A percentile compares a stretch with the other conserved stretches of the same genome.
Evolutionary conservation across 2,888 invertebrate genomes (phyloP).

Genomic region (Cosmia trapezina): DNA sequence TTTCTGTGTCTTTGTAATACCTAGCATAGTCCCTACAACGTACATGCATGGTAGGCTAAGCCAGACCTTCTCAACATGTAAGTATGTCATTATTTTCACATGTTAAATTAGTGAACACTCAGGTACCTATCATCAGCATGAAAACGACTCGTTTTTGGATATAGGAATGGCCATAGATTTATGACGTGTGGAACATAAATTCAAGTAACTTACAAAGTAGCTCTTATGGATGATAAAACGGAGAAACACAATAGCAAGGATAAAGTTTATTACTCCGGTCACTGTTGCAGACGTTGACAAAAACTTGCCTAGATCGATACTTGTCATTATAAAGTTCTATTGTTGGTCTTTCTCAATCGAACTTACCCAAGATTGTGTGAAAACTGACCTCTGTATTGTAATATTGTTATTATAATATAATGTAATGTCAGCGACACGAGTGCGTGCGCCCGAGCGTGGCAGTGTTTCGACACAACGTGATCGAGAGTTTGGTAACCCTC

Average conservation of each 20-base stretch:
- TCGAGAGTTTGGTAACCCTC: slow-evolving; percentile 72
- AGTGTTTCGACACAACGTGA: slow-evolving; percentile 75
- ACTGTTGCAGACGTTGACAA: slow-evolving; percentile 43
- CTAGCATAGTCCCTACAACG: background rate
- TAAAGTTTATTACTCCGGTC: slow-evolving; percentile 41
- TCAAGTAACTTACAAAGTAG: slow-evolving; percentile 8
- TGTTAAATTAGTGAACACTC: background rate
- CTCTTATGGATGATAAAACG: slow-evolving; percentile 7
- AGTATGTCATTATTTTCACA: background rate
- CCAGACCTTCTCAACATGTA: background rate
- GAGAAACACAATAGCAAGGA: slow-evolving; percentile 11
- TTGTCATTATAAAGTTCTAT: slow-evolving; percentile 47
- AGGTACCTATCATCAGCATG: too few relatives aligned
- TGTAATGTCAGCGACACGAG: slow-evolving; percentile 60
- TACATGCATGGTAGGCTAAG: background rate
- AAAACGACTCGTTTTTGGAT: background rate
- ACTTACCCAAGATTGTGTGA: slow-evolving; percentile 66
- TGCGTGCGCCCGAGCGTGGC: slow-evolving; percentile 65
- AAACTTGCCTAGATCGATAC: slow-evolving; percentile 48
- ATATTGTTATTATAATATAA: slow-evolving; percentile 57
- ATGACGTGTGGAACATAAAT: slow-evolving; percentile 10
- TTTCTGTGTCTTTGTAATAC: background rate
- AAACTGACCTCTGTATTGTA: slow-evolving; percentile 69
- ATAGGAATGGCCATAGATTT: background rate
- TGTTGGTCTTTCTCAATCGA: slow-evolving; percentile 62